These are phyloP conservation scores for Tipula unca DNA, from an alignment of 2,888 invertebrate genomes.

Conservation along the genomic window DNA sequence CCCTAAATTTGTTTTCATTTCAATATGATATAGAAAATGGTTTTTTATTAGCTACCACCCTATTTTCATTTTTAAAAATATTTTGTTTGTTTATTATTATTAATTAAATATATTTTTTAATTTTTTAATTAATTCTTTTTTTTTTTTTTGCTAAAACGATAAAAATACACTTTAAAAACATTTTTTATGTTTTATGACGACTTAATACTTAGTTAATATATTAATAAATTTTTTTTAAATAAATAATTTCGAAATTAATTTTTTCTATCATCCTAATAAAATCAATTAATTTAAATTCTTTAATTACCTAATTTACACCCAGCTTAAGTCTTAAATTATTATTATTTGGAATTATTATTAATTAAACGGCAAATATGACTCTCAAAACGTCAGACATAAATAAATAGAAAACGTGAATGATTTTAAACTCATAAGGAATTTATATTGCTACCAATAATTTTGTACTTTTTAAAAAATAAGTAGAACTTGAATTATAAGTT, in stretches of 20 bases:
- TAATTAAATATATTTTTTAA: not conserved
- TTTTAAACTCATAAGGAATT: not conserved
- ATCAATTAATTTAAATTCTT: not conserved
- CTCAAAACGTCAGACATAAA: not conserved
- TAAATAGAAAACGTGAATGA: not conserved
- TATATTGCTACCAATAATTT: no score
- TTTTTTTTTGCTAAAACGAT: not conserved
- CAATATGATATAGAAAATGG: constrained; percentile 1
- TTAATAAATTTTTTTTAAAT: not conserved
- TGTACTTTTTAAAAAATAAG: no score
- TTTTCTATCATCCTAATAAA: not conserved
- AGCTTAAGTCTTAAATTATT: not conserved
- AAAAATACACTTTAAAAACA: constrained; percentile 14
- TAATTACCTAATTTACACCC: not conserved
- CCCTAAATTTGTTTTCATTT: constrained; percentile 44
- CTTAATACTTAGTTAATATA: not conserved
- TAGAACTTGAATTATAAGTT: no score
- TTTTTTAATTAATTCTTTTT: not conserved
- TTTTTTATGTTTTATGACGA: constrained; percentile 14
- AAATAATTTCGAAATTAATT: constrained; percentile 8
- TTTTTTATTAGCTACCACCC: constrained; percentile 14
- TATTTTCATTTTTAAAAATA: not conserved
- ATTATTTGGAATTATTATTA: not conserved
- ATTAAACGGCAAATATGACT: not conserved
- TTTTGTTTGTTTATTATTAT: not conserved